A percentile compares a stretch with the other conserved stretches of the same genome.
phyloP scores from a whole-genome alignment of 2,888 invertebrate species.

The Coelinius sp. region DNA sequence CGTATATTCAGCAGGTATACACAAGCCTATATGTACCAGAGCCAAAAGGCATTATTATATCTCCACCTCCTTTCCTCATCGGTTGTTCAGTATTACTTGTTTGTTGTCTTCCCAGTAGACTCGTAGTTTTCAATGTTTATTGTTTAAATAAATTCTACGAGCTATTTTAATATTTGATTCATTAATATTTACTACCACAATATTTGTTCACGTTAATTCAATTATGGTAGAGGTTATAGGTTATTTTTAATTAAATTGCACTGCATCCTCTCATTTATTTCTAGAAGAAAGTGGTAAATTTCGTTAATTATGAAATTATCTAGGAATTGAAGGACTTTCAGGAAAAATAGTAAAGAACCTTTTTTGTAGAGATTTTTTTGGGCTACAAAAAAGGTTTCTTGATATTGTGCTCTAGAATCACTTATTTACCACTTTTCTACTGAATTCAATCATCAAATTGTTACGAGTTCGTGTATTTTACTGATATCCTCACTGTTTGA shows the following conservation, averaged over 20 bases:
- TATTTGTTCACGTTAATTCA: background rate
- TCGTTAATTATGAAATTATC: no score
- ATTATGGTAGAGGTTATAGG: background rate
- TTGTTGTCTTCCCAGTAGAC: slow-evolving; percentile 21
- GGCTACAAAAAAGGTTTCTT: no score
- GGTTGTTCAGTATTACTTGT: slow-evolving; percentile 26
- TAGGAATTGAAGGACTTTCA: background rate
- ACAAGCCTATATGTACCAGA: slow-evolving; percentile 2
- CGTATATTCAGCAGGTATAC: slow-evolving; percentile 26
- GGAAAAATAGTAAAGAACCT: no score
- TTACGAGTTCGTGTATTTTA: background rate
- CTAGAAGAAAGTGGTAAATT: background rate
- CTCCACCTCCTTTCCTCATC: background rate
- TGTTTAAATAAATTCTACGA: slow-evolving; percentile 9
- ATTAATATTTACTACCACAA: background rate
- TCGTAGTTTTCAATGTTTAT: slow-evolving; percentile 41
- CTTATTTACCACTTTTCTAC: no score
- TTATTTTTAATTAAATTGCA: background rate
- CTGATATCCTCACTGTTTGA: background rate
- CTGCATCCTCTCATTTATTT: background rate
- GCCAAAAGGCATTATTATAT: slow-evolving; percentile 13
- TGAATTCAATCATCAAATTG: background rate
- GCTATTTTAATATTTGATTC: slow-evolving; percentile 1
- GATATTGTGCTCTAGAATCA: no score
- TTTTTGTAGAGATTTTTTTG: no score